Evolutionary conservation across 2,113 vertebrate species (phyloP), one percentile per base, ranked within the genome.

Genomic region (Cyanoderma ruficeps): DNA sequence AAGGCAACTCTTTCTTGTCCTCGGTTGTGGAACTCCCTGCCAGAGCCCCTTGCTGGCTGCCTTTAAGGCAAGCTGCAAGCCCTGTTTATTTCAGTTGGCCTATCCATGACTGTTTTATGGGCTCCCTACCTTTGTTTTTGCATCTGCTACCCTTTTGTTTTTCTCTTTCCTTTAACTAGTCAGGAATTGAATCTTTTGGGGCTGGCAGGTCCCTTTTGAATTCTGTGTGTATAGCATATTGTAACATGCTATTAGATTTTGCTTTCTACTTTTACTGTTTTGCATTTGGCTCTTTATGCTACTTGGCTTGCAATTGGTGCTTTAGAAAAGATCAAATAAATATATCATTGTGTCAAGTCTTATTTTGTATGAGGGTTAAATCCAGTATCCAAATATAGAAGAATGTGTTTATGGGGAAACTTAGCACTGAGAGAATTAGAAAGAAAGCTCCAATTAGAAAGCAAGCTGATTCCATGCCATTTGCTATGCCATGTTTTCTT

Each of bases 121-220:
- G 95, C 96, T 96, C 95, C 97, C 97, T 96, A 96, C 94, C 95
- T 97, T 97, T 96, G 97, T 94, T 97, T 97, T 96, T 97, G 96
- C 97, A 97, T 97, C 96, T 97, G 97, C 96, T 97, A 93, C 94
- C 94, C 96, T 97, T 97, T 97, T 97, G 96, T 95, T 97, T 96
- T 92, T 93, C 81, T 83, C 88, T 95, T 94, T 72, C 72, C 81
- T 96, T 74, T 94, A 94, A 96, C 75, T 96, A 96, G 94, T 95
- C 96, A 57, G 95, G 90, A 97, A 97, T 96, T 95, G 87, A 94
- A 91, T 94, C 87, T 96, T 96, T 85, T 80, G 89, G 92, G 90
- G 83, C 92, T 94, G 93, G 90, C 96, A 91, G 84, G 84, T 95
- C 92, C 83, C 96, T 92, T 91, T 92, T 94, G 89, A 97, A 93